phyloP scores from a whole-genome alignment of 2,888 invertebrate species.

The Conops quadrifasciatus region DNA sequence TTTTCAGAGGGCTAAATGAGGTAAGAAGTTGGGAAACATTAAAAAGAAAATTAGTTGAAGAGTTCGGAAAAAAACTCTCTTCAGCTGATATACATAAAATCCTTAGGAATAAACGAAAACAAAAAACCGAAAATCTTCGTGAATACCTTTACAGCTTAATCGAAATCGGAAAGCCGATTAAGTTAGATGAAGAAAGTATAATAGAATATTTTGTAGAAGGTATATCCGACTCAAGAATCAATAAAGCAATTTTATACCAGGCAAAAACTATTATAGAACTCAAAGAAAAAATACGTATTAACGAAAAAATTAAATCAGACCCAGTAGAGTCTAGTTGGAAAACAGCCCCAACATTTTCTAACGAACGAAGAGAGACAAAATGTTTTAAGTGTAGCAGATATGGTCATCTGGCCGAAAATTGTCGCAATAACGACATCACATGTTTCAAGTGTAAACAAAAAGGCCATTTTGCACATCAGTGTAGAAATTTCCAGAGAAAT shows the following conservation, averaged over 20 bases:
- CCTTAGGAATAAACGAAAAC: conserved; percentile 35
- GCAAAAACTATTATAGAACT: conserved; percentile 11
- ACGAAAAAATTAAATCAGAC: conserved; percentile 20
- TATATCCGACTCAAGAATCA: conserved; percentile 30
- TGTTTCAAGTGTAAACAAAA: too few species aligned
- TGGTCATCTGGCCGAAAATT: too few species aligned
- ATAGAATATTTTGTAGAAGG: conserved; percentile 37
- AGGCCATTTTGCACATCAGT: too few species aligned
- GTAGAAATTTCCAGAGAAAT: too few species aligned
- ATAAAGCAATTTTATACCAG: conserved; percentile 36
- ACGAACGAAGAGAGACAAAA: too few species aligned
- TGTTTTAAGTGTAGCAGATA: too few species aligned
- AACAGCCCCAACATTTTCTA: too few species aligned
- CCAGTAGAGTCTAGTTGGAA: too few species aligned
- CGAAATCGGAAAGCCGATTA: conserved; percentile 34
- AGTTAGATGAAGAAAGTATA: conserved; percentile 33
- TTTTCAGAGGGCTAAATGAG: too few species aligned
- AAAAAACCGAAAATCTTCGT: conserved; percentile 30
- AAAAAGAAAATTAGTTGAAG: too few species aligned
- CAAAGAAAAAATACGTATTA: conserved; percentile 3
- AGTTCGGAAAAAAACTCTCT: conserved; percentile 31
- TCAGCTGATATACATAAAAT: conserved; percentile 33
- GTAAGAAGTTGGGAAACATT: too few species aligned
- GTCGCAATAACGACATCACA: too few species aligned
- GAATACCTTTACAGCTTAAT: conserved; percentile 36